Evolutionary conservation across 2,797 vertebrate genomes (phyloP), one percentile per base, ranked within the genome.

Genomic region (Yasuhikotakia modesta): DNA sequence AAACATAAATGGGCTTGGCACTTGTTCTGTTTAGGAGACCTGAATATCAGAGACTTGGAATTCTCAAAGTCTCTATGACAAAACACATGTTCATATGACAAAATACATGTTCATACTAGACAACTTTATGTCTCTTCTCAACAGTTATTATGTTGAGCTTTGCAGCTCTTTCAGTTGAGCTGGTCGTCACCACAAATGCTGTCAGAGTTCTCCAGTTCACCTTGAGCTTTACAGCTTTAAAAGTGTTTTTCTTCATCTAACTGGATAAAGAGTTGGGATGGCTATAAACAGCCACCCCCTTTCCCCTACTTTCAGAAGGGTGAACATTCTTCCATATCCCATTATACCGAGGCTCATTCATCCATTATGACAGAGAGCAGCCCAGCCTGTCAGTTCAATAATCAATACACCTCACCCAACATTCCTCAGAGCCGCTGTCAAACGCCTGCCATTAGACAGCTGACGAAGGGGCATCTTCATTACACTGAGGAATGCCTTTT

Each of bases 401-500:
- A 82, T 82, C 43, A 79, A 79, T 79, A 55, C 2, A 19, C 19
- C 45, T 70, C 48, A 45, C 16, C 32, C 48, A 21, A 39, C 48
- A 35, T 55, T 10, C 52, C 14, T 55, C 75, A 27, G 27, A 73
- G 64, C 70, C 19, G 70, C 30, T 58, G 72, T 63, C 63, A 45
- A 66, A 60, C 39, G 19, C 67, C 19, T 60, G 43, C 76, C 66
- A 73, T 58, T 57, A 58, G 30, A 35, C 60, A 39, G 32, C 60
- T 63, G 60, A 63, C 60, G 17, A 39, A 63, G 30, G 30, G 32
- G 52, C n/a, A 27, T 27, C 27, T 27, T 27, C 27, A 27, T 27
- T 27, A 46, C 55, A 46, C 55, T n/a, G 60, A 63, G 5, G 30
- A n/a, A 63, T 63, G 60, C 17, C 30, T 35, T 63, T 27, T 63